Evolutionary conservation across 2,888 invertebrate genomes (phyloP).

Genomic region (Meiosimyza platycephala): DNA sequence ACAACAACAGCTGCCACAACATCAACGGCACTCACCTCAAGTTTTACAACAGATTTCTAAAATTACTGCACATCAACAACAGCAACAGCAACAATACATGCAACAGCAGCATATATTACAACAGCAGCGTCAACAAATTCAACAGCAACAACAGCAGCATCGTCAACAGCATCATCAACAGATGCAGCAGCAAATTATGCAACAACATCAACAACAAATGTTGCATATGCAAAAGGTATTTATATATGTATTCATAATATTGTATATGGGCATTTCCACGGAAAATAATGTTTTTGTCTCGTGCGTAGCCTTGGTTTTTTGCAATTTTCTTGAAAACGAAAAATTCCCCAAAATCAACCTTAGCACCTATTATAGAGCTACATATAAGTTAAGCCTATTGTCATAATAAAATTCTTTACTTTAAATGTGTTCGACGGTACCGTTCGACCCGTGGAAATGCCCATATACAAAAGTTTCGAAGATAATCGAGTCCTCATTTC

Average conservation of each 20-base stretch:
- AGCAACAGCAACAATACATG: conserved; percentile 49
- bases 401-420: no score
- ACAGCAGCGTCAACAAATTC: conserved; percentile 60
- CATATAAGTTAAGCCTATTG: no score
- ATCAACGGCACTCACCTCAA: conserved; percentile 39
- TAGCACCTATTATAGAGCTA: no score
- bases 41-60: conserved; percentile 56
- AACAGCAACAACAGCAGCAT: conserved; percentile 58
- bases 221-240: conserved; percentile 31
- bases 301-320: no score
- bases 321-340: no score
- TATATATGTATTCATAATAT: neutral
- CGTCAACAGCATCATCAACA: conserved; percentile 49
- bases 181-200: conserved; percentile 31
- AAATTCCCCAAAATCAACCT: no score
- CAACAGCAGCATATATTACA: conserved; percentile 49
- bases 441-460: no score
- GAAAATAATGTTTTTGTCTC: no score
- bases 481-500: no score
- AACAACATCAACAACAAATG: conserved; percentile 41
- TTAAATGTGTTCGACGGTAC: no score
- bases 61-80: conserved; percentile 54
- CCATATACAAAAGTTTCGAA: neutral
- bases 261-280: no score
- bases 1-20: conserved; percentile 33